A percentile compares a stretch with the other conserved stretches of the same genome.
These are phyloP conservation scores for Trichogramma evanescens DNA, from an alignment of 2,888 invertebrate species.

Conservation along the genomic window DNA sequence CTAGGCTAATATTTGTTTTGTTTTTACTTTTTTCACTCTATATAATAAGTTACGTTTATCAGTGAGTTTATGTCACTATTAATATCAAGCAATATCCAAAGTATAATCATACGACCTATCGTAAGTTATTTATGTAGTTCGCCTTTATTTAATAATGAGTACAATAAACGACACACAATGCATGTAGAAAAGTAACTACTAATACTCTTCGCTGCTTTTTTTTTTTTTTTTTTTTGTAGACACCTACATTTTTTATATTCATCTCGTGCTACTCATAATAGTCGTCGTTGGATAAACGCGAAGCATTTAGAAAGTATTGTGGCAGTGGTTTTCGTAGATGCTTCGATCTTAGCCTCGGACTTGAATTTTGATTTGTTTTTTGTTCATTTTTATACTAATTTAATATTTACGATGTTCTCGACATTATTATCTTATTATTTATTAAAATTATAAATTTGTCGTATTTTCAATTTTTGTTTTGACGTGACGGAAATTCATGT, in stretches of 20 bases:
- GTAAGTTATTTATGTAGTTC: too few relatives aligned
- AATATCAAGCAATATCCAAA: too few relatives aligned
- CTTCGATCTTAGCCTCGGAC: conserved; percentile 43
- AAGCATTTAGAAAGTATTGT: conserved; percentile 45
- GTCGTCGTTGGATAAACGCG: conserved; percentile 43
- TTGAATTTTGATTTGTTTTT: conserved; percentile 37
- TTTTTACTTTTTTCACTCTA: too few relatives aligned
- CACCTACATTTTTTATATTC: neutral
- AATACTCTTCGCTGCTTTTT: conserved; percentile 20
- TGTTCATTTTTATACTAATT: neutral
- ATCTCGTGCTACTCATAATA: neutral
- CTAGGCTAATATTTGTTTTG: too few relatives aligned
- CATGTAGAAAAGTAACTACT: conserved; percentile 47
- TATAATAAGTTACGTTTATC: conserved; percentile 6
- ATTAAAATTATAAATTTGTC: too few relatives aligned
- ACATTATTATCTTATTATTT: too few relatives aligned
- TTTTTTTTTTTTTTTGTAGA: neutral
- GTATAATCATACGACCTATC: too few relatives aligned
- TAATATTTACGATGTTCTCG: too few relatives aligned
- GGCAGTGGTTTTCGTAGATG: conserved; percentile 44
- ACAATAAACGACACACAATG: conserved; percentile 37
- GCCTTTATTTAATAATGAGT: conserved; percentile 12
- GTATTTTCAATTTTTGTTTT: too few relatives aligned
- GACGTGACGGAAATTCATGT: too few relatives aligned
- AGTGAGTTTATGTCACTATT: conserved; percentile 12